phyloP scores from a whole-genome alignment of 2,113 vertebrate genomes.

The Notechis scutatus region DNA sequence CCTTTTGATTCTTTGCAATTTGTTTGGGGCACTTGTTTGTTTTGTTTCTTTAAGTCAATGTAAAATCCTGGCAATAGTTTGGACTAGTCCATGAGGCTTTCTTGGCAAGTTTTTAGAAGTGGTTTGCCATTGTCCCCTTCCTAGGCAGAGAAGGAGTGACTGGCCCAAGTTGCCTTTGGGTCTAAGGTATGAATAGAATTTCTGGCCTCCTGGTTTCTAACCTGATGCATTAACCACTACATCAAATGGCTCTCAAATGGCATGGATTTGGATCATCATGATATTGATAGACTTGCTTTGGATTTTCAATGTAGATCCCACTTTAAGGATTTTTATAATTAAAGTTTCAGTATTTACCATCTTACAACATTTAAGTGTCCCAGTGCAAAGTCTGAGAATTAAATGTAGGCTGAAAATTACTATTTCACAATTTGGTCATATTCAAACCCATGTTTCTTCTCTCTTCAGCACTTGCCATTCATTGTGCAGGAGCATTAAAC shows the following conservation, averaged over 20 bases:
- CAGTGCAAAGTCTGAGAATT: neutral
- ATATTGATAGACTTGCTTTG: neutral
- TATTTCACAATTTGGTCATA: too few species aligned
- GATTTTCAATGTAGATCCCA: neutral
- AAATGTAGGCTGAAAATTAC: neutral
- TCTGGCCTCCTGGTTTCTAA: neutral
- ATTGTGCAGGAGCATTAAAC: neutral
- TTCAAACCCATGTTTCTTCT: neutral
- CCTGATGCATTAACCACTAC: neutral
- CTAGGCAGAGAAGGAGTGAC: neutral
- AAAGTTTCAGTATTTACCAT: neutral
- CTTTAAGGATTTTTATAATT: neutral
- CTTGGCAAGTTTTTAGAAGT: neutral
- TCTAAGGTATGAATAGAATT: neutral
- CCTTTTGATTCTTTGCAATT: neutral
- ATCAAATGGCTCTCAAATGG: neutral
- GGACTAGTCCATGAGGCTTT: neutral
- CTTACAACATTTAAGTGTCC: neutral
- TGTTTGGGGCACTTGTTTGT: neutral
- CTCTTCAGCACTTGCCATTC: neutral
- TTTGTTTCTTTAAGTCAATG: neutral
- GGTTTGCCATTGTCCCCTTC: neutral
- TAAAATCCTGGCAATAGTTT: neutral
- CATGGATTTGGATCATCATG: neutral
- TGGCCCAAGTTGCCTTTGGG: neutral